Base-by-base conservation (phyloP, 1,140 invertebrate species). In the Chlorops oryzae region DNA sequence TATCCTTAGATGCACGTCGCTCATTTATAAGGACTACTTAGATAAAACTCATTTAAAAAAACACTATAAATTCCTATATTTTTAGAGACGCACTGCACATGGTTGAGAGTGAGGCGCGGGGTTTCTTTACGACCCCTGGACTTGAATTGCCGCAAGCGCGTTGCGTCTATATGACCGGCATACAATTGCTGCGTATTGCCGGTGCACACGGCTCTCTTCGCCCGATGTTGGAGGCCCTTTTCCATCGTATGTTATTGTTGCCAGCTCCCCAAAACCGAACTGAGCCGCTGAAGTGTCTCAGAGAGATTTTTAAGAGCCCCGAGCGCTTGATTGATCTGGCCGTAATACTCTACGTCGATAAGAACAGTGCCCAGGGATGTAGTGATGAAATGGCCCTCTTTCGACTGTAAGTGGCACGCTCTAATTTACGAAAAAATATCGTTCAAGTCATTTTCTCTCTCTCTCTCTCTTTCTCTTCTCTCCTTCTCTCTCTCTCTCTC, bases 321-420 rank as follows among this genome's bases (percentile, higher is more conserved):
- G 82, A 80, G 58, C 74, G 83, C 39, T 75, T 90, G 21, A 79
- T 88, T 2, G 82, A 87, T 67, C 78, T 89, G 61, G 75, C 85
- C 34, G 77, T 89, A 13, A 77, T 84, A 32, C 64, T 90, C 1
- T 80, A 81, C 41, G 84, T 86, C 60, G 87, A 87, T 56, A 87
- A 83, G 58, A 83, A 79, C 55, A 82, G 80, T 23, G 82, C 78
- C 50, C 85, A 89, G 59, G 80, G 82, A 23, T 86, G 88, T 57
- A 86, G 85, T 66, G 87, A 95, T 70, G 87, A 95, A 69, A 88
- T 96, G 83, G 88, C 89, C 6, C 80, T 96, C 3, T 83, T 94
- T 59, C 83, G 90, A 75, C 74, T 96, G 90, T 94, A 75, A 84
- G 81, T 80, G 52, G 25, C n/a, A n/a, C n/a, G n/a, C n/a, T n/a